These are phyloP conservation scores for Stenopsyche tienmushanensis DNA, from an alignment of 1,140 invertebrate genomes.

Conservation along the genomic window DNA sequence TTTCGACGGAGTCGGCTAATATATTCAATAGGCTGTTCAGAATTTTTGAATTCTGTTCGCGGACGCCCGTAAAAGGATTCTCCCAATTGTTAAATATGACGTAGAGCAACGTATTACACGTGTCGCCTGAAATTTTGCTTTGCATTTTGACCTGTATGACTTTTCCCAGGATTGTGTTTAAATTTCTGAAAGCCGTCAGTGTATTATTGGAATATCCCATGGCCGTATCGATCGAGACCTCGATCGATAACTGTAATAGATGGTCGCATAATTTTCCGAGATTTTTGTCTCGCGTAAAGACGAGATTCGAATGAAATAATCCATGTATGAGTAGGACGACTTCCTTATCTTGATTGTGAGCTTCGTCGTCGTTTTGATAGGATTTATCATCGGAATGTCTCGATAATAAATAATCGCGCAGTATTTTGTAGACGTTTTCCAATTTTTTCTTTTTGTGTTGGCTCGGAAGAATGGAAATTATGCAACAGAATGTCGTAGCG, in stretches of 20 bases:
- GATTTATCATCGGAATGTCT: too few relatives aligned
- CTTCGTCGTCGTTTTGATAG: too few relatives aligned
- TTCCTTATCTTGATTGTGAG: too few relatives aligned
- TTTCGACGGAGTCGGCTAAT: conserved; percentile 42
- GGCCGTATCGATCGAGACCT: conserved; percentile 47
- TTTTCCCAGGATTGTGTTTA: conserved; percentile 48
- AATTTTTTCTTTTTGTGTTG: not conserved
- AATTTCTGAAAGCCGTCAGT: conserved; percentile 50
- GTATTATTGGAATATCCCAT: conserved; percentile 50
- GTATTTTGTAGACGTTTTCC: not conserved
- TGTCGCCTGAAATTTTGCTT: conserved; percentile 43
- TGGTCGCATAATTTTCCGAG: conserved; percentile 41
- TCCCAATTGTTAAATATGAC: conserved; percentile 55
- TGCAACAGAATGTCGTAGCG: not conserved
- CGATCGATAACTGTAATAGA: conserved; percentile 40
- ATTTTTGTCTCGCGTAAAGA: conserved; percentile 5
- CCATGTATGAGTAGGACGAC: conserved; percentile 52
- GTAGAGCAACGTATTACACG: conserved; percentile 46
- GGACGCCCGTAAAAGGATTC: conserved; percentile 52
- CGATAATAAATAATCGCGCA: too few relatives aligned
- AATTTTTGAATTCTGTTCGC: conserved; percentile 49
- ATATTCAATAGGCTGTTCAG: conserved; percentile 43
- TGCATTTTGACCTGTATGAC: conserved; percentile 44
- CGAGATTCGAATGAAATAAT: conserved; percentile 51
- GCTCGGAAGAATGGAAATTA: not conserved